phyloP scores from a whole-genome alignment of 2,797 vertebrate species.

The Amazona ochrocephala region DNA sequence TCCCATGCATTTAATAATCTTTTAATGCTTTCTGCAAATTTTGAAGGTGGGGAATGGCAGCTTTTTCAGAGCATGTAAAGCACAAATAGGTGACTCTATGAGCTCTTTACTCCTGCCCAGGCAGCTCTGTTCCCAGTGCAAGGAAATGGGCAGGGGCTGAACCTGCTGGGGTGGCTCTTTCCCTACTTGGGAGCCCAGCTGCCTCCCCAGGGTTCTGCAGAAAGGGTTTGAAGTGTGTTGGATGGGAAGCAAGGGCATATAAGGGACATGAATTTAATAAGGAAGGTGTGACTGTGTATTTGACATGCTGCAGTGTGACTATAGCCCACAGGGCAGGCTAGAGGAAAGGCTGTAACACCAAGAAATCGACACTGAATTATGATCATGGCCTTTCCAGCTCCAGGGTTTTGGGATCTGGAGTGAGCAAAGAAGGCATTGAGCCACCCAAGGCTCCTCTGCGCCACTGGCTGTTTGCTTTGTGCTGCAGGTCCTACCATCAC shows the following conservation, averaged over 20 bases:
- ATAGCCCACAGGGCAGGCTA: background rate
- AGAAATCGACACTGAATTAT: background rate
- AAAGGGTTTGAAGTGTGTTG: background rate
- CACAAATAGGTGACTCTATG: background rate
- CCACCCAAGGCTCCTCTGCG: background rate
- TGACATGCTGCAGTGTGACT: background rate
- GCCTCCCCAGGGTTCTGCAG: background rate
- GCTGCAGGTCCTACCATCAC: background rate
- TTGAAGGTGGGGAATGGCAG: background rate
- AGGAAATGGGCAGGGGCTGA: background rate
- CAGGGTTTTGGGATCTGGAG: background rate
- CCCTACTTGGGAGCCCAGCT: background rate
- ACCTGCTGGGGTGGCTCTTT: background rate
- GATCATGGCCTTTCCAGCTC: background rate
- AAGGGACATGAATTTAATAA: background rate
- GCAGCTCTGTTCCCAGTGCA: background rate
- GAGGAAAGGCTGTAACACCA: background rate
- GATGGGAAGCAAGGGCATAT: background rate
- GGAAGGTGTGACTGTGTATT: background rate
- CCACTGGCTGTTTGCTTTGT: background rate
- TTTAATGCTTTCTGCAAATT: background rate
- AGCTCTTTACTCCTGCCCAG: background rate
- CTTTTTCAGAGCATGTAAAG: background rate
- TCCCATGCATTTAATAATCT: background rate
- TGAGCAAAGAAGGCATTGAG: background rate